phyloP scores from a whole-genome alignment of 2,113 vertebrate species.

The Lamprotornis superbus region DNA sequence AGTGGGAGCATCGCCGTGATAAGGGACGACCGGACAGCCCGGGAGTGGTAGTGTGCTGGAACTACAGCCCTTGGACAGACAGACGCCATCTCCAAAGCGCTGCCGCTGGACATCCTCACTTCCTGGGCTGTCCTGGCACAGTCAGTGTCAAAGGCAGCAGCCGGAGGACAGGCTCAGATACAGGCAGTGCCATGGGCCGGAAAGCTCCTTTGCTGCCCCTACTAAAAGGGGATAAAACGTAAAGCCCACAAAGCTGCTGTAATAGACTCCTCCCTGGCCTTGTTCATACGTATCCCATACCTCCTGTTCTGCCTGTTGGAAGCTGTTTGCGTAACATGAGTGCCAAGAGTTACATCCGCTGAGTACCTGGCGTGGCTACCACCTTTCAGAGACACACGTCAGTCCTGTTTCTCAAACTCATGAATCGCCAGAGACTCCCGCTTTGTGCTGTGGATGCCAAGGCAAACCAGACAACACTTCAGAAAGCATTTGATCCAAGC shows the following conservation, averaged over 20 bases:
- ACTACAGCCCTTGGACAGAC: neutral
- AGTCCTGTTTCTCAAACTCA: neutral
- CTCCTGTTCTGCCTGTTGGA: accelerated
- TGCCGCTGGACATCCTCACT: neutral
- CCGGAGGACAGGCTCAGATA: neutral
- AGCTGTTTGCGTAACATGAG: neutral
- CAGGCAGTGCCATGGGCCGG: neutral
- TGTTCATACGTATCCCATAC: accelerated
- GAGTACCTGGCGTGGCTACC: neutral
- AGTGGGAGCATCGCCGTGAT: accelerated
- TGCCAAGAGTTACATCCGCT: neutral
- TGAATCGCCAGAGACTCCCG: neutral
- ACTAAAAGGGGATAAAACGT: neutral
- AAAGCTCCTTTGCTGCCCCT: too few species aligned
- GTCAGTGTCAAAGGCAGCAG: neutral
- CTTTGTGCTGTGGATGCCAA: neutral
- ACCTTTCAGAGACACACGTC: too few species aligned
- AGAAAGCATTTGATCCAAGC: neutral
- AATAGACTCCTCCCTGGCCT: neutral
- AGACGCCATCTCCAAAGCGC: neutral
- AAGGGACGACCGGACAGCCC: accelerated
- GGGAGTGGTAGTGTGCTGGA: neutral
- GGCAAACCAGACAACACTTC: accelerated
- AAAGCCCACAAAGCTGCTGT: accelerated
- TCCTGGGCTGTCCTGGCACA: neutral